Conservation (phyloP, 1,140 invertebrate genomes). For the Batillaria attramentaria region DNA sequence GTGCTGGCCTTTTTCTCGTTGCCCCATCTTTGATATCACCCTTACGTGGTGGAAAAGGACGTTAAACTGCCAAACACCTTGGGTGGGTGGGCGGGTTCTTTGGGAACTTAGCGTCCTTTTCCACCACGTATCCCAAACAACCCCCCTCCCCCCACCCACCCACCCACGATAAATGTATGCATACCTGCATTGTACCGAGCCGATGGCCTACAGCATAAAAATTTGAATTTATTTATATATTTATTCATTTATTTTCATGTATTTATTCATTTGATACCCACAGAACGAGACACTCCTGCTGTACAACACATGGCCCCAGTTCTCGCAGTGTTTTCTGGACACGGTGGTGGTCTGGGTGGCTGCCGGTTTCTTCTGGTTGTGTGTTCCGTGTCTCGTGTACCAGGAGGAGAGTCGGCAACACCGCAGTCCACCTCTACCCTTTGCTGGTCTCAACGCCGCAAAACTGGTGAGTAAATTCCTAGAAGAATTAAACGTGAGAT, state of each 20-base stretch:
- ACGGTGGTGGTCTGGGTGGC: constrained; percentile 90
- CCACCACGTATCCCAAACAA: neutral
- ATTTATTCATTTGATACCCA: neutral
- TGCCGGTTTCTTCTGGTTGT: constrained; percentile 86
- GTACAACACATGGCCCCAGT: constrained; percentile 78
- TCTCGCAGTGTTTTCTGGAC: constrained; percentile 55
- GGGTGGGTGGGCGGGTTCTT: neutral
- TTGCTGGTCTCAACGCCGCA: constrained; percentile 32
- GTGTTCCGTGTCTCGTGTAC: constrained; percentile 81
- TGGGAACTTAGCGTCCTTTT: neutral
- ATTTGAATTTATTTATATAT: neutral
- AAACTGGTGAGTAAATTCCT: constrained; percentile 45
- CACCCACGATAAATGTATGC: neutral
- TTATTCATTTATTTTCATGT: neutral
- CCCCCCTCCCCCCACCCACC: no score
- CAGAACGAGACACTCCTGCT: constrained; percentile 41
- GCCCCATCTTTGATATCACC: no score
- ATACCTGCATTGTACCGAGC: neutral
- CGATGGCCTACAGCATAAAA: neutral
- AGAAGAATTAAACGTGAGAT: neutral
- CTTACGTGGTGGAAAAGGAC: no score
- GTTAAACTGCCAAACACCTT: no score
- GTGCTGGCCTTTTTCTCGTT: no score
- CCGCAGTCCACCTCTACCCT: neutral
- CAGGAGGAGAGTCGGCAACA: neutral